Base-by-base conservation (phyloP, 2,888 invertebrate genomes). In the Parapristionchus giblindavisi region DNA sequence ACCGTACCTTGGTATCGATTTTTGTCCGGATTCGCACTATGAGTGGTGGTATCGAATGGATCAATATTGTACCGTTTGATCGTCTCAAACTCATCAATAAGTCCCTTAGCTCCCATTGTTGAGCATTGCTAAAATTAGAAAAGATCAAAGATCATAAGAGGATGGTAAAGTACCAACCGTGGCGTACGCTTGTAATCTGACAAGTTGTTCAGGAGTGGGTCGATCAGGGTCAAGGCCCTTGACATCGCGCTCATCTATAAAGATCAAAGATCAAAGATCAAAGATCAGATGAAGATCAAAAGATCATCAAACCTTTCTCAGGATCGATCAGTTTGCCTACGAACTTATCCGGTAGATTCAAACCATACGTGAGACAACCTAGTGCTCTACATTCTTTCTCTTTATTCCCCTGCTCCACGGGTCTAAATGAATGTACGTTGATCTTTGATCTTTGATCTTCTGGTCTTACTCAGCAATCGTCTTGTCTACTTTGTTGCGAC, bases 1-100 rank as follows among this genome's bases (percentile, higher is more conserved):
- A 14, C 8, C 60, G 27, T 3, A 60, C 60, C 60, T n/a, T 60
- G 27, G 60, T 60, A 60, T 60, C 60, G 60, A 60, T 60, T 60
- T n/a, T 60, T 60, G n/a, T 21, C n/a, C 3, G 60, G 34, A 32
- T 61, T 61, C 8, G 32, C 32, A 11, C 27, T 14, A 14, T 61
- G 61, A 61, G 61, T 27, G 11, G 14, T 40, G 40, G 6, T 32
- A 8, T 61, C 14, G 40, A 61, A 61, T 8, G 61, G 61, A 24
- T 21, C 24, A 11, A 61, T 38, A 27, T 61, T 61, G 61, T 61
- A 61, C 34, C 61, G 38, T 21, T 61, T 61, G 40, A 60, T 60
- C 17, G 17, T 60, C 21, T 60, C 34, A 36, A 60, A 60, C 36
- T 60, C 60, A 14, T 60, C 60, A n/a, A 60, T 11, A 1, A 60